These are phyloP conservation scores for Isotomurus palustris DNA, from an alignment of 2,888 invertebrate species.

Conservation along the genomic window DNA sequence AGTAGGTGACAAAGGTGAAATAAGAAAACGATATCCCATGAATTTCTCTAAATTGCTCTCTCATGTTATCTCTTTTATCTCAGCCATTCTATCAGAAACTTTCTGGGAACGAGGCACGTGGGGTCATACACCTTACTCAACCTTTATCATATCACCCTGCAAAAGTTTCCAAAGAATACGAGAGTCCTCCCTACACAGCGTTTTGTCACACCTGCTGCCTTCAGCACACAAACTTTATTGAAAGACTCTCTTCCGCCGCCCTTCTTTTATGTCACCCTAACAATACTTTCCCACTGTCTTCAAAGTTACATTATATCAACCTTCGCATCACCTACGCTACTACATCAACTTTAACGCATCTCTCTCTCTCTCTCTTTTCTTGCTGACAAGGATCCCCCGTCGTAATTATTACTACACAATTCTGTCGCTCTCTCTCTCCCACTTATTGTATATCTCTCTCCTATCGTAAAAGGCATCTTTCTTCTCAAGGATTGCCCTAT, in stretches of 20 bases:
- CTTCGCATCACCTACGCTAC: too few species aligned
- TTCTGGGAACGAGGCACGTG: constrained; percentile 15
- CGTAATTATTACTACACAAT: too few species aligned
- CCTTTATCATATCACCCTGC: background rate
- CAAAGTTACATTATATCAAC: too few species aligned
- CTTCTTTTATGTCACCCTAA: too few species aligned
- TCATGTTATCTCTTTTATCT: background rate
- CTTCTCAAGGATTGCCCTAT: too few species aligned
- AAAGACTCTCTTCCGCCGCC: background rate
- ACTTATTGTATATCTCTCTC: too few species aligned
- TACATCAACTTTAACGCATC: too few species aligned
- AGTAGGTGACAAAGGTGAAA: constrained; percentile 11
- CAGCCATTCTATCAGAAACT: constrained; percentile 12
- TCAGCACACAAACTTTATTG: background rate
- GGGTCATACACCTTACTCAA: background rate
- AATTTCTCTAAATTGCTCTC: constrained; percentile 6
- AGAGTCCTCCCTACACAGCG: background rate
- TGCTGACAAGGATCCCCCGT: too few species aligned
- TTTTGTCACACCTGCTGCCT: background rate
- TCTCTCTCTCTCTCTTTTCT: too few species aligned
- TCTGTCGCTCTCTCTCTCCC: too few species aligned
- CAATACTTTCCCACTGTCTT: too few species aligned
- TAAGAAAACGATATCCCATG: constrained; percentile 1
- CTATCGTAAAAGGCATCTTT: too few species aligned
- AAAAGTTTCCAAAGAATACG: background rate